A percentile compares a stretch with the other conserved stretches of the same genome.
Evolutionary conservation across 2,113 vertebrate genomes (phyloP).

Genomic region (Chloropsis hardwickii): DNA sequence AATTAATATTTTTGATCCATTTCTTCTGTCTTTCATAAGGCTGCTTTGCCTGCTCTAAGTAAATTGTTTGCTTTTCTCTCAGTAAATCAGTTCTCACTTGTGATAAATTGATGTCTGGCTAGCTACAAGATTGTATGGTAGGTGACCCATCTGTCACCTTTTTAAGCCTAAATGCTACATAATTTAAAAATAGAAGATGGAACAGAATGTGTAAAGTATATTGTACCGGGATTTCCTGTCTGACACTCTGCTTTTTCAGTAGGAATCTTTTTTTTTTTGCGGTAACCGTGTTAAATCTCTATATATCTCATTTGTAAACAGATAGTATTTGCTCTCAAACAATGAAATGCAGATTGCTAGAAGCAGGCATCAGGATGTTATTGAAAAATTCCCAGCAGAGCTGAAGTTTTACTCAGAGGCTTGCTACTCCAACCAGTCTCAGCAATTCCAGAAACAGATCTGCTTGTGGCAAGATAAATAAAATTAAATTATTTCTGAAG

Average conservation of each 20-base stretch:
- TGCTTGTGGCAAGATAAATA: neutral
- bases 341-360: conserved; percentile 39
- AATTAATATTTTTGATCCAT: neutral
- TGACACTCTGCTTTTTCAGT: neutral
- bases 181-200: neutral
- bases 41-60: neutral
- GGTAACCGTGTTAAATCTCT: neutral
- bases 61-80: neutral
- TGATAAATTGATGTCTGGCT: neutral
- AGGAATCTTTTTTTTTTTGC: neutral
- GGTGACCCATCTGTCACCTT: neutral
- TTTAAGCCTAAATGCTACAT: neutral
- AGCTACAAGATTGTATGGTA: neutral
- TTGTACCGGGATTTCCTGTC: neutral
- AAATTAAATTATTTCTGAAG: neutral
- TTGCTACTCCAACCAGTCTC: neutral
- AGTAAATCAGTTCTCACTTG: neutral
- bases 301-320: conserved; percentile 46
- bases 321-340: conserved; percentile 40
- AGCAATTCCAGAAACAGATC: neutral
- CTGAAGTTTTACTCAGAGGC: neutral
- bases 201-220: neutral
- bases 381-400: conserved; percentile 39
- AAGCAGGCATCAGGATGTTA: conserved; percentile 23
- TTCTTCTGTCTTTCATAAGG: neutral